phyloP scores from a whole-genome alignment of 2,113 vertebrate species.

The Oreochromis spilurus region DNA sequence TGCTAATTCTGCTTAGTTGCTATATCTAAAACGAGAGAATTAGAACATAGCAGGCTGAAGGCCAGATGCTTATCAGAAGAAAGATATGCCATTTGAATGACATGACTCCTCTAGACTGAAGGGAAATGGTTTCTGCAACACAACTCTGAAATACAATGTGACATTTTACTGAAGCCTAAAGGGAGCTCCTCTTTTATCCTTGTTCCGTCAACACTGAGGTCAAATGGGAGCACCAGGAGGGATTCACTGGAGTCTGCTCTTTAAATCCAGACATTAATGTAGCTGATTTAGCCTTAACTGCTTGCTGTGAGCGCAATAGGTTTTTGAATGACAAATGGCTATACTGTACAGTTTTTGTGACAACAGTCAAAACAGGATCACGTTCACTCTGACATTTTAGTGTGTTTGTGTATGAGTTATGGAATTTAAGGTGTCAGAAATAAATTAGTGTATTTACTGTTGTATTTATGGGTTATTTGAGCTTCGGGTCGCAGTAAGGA shows the following conservation, averaged over 20 bases:
- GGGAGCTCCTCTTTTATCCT: background rate
- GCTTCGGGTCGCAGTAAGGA: background rate
- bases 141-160: background rate
- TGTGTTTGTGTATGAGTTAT: background rate
- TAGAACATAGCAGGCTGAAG: background rate
- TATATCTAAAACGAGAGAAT: background rate
- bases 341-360: background rate
- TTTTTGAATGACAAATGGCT: background rate
- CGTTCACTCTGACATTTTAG: accelerated
- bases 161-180: conserved; percentile 7
- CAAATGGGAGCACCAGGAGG: background rate
- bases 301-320: background rate
- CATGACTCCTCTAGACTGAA: background rate
- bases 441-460: background rate
- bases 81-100: background rate
- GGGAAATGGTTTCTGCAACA: background rate
- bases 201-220: background rate
- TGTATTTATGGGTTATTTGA: background rate
- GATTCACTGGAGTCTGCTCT: background rate
- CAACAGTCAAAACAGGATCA: background rate
- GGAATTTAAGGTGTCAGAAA: background rate
- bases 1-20: background rate
- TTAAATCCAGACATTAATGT: background rate
- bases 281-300: background rate
- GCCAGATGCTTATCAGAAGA: background rate